A percentile compares a stretch with the other conserved stretches of the same genome.
phyloP scores from a whole-genome alignment of 2,888 invertebrate genomes.

The Syrista parreyssii region DNA sequence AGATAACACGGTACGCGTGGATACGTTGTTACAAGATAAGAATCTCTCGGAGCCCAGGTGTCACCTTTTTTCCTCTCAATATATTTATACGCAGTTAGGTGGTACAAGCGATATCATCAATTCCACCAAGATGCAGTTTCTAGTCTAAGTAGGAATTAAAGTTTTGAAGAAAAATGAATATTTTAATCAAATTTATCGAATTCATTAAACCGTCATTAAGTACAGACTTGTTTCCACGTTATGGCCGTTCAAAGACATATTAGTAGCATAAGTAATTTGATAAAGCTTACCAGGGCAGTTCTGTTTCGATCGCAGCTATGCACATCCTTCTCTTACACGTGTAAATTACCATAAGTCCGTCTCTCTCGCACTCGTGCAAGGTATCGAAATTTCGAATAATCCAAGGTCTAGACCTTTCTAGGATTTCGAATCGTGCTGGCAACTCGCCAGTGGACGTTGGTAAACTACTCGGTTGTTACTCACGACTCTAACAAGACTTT shows the following conservation, averaged over 20 bases:
- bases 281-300: neutral
- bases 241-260: neutral
- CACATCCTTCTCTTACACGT: neutral
- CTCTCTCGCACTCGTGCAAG: neutral
- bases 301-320: neutral
- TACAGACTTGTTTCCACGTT: too few relatives aligned
- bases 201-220: too few relatives aligned
- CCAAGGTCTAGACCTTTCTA: neutral
- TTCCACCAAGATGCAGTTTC: neutral
- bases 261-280: neutral
- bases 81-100: too few relatives aligned
- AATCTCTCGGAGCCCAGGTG: neutral
- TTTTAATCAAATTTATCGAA: too few relatives aligned
- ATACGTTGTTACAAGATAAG: neutral
- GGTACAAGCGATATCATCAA: neutral
- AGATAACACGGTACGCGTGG: neutral
- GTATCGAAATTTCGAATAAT: neutral
- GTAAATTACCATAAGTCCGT: neutral
- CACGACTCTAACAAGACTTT: neutral
- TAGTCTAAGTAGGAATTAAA: too few relatives aligned
- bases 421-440: neutral
- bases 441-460: neutral
- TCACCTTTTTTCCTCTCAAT: neutral
- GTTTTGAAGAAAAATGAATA: too few relatives aligned
- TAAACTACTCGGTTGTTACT: neutral